phyloP scores from a whole-genome alignment of 2,113 vertebrate genomes.

The Myiozetetes cayanensis region DNA sequence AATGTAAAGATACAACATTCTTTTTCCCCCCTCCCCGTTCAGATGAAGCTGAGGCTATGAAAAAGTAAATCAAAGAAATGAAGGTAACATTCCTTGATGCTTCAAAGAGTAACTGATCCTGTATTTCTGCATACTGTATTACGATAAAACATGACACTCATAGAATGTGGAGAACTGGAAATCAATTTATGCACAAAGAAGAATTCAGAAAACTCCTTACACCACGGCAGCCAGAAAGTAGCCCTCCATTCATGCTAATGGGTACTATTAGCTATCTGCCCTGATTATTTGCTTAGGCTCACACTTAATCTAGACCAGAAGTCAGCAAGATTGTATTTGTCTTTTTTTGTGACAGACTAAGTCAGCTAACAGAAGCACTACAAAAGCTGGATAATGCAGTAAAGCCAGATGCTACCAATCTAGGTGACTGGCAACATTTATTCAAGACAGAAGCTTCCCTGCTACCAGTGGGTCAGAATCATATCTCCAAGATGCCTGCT shows the following conservation, averaged over 20 bases:
- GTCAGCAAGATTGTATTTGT: slow-evolving; percentile 44
- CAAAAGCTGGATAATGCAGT: slow-evolving; percentile 39
- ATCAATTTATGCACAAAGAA: background rate
- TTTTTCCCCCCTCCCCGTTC: background rate
- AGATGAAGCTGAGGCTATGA: slow-evolving; percentile 28
- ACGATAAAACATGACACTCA: background rate
- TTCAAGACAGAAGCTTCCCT: background rate
- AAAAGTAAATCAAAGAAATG: slow-evolving; percentile 44
- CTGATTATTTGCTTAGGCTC: background rate
- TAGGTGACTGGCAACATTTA: slow-evolving; percentile 1
- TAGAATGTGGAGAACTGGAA: background rate
- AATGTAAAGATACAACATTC: background rate
- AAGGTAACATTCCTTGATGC: background rate
- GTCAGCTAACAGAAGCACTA: slow-evolving; percentile 20
- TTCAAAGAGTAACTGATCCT: background rate
- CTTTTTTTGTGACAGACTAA: slow-evolving; percentile 11
- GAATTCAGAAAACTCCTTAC: background rate
- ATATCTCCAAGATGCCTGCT: background rate
- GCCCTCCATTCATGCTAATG: background rate
- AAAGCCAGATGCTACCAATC: slow-evolving; percentile 1
- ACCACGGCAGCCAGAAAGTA: background rate
- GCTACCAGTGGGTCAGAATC: background rate
- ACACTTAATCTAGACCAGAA: slow-evolving; percentile 58
- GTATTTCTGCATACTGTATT: background rate
- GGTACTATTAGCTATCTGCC: background rate